Percentiles rank a stretch among this genome's conserved stretches.
These are phyloP conservation scores for Lepidurus packardi DNA, from an alignment of 1,140 invertebrate genomes.

Conservation along the genomic window DNA sequence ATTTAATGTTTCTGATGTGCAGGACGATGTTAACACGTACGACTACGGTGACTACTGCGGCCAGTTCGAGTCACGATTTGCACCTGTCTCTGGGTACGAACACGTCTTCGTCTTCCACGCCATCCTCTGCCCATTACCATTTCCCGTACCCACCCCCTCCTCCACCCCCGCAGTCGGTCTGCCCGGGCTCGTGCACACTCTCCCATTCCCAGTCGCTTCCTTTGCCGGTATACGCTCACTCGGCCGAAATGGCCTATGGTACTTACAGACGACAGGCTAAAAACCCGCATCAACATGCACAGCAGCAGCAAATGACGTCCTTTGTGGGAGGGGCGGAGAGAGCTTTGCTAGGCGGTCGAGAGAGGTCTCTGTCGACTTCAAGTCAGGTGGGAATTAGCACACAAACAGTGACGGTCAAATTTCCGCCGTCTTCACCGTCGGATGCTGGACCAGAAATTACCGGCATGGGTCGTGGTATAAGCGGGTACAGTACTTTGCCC, in stretches of 20 bases:
- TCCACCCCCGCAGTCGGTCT: conserved; percentile 22
- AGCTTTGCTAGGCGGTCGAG: conserved; percentile 28
- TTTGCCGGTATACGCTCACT: conserved; percentile 32
- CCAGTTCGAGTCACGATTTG: conserved; percentile 33
- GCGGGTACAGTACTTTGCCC: conserved; percentile 30
- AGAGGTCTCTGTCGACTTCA: background rate
- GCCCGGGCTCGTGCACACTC: background rate
- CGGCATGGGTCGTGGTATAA: background rate
- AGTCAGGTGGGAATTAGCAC: conserved; percentile 27
- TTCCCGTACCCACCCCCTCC: conserved; percentile 24
- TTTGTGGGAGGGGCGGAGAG: conserved; percentile 30
- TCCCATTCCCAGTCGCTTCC: conserved; percentile 1
- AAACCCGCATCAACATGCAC: background rate
- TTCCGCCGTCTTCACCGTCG: conserved; percentile 26
- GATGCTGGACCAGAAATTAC: background rate
- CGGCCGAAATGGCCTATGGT: conserved; percentile 30
- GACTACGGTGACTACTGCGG: conserved; percentile 29
- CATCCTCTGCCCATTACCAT: conserved; percentile 9
- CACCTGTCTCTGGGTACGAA: conserved; percentile 25
- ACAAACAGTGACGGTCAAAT: conserved; percentile 32
- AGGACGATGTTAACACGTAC: conserved; percentile 31
- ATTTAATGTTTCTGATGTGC: background rate
- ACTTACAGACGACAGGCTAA: conserved; percentile 27
- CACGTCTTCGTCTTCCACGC: conserved; percentile 26
- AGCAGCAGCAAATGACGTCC: conserved; percentile 31